Percentiles rank a stretch among this genome's conserved stretches.
Evolutionary conservation across 2,797 vertebrate genomes (phyloP).

Genomic region (Anniella stebbinsi): DNA sequence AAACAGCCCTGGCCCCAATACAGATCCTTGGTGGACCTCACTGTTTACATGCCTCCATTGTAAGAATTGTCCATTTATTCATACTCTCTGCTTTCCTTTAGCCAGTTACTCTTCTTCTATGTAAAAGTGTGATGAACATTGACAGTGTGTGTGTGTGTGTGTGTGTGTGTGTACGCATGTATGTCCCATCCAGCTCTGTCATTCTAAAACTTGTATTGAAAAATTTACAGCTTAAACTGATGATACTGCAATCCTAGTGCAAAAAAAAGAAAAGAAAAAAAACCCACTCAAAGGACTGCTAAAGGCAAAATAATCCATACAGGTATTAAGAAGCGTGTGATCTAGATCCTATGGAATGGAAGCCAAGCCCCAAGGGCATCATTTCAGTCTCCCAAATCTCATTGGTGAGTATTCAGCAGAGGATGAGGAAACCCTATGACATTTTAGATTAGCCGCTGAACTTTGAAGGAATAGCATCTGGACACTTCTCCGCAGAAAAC

Average conservation of each 20-base stretch:
- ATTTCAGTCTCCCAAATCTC: background rate
- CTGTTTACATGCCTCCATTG: background rate
- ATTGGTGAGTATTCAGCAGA: background rate
- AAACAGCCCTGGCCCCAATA: background rate
- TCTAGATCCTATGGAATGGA: background rate
- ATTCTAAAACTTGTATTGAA: background rate
- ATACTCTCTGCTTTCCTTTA: background rate
- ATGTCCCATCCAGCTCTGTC: background rate
- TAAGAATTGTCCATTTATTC: background rate
- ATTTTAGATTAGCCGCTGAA: slow-evolving; percentile 7
- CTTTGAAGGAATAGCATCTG: slow-evolving; percentile 32
- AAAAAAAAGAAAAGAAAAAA: too few species aligned
- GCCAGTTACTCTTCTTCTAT: background rate
- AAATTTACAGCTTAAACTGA: background rate
- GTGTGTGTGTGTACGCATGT: background rate
- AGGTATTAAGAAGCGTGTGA: background rate
- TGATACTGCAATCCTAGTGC: background rate
- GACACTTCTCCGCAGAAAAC: slow-evolving; percentile 12
- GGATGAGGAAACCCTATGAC: background rate
- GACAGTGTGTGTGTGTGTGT: background rate
- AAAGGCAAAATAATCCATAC: background rate
- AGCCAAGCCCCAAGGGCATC: slow-evolving; percentile 4
- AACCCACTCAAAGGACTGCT: background rate
- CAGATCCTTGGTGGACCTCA: background rate
- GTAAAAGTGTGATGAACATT: background rate